Conservation (phyloP, 1,140 invertebrate species). For the Chrysoperla carnea region DNA sequence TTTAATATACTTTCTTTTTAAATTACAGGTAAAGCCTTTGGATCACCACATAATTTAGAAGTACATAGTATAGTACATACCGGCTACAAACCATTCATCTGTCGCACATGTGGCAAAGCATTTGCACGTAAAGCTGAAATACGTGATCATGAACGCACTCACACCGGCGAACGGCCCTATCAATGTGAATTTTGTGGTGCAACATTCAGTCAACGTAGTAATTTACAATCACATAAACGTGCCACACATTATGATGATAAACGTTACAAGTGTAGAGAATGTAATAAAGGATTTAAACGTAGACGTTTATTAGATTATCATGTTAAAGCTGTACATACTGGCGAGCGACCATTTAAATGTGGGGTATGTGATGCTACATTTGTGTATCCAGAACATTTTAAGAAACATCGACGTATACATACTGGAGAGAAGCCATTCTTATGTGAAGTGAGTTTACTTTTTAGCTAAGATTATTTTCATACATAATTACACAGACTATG, state of each 20-base stretch:
- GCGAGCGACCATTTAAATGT: constrained; percentile 59
- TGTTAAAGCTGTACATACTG: constrained; percentile 61
- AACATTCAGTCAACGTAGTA: constrained; percentile 57
- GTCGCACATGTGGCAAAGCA: constrained; percentile 48
- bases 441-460: constrained; percentile 51
- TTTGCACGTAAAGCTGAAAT: constrained; percentile 62
- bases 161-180: constrained; percentile 68
- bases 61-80: constrained; percentile 46
- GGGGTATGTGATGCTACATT: constrained; percentile 54
- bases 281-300: constrained; percentile 57
- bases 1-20: no score
- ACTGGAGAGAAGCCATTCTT: constrained; percentile 59
- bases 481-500: neutral
- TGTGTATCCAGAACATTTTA: constrained; percentile 69
- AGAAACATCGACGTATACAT: constrained; percentile 64
- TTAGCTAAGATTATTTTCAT: no score
- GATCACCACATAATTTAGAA: constrained; percentile 53
- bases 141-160: constrained; percentile 58
- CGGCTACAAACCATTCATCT: constrained; percentile 50
- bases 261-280: constrained; percentile 45
- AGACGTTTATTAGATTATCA: constrained; percentile 60
- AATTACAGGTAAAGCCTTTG: constrained; percentile 48
- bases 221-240: constrained; percentile 61
- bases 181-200: constrained; percentile 63
- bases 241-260: constrained; percentile 65